Percentiles rank a stretch among this genome's conserved stretches.
phyloP scores from a whole-genome alignment of 2,113 vertebrate genomes.

The Hyaena hyaena region DNA sequence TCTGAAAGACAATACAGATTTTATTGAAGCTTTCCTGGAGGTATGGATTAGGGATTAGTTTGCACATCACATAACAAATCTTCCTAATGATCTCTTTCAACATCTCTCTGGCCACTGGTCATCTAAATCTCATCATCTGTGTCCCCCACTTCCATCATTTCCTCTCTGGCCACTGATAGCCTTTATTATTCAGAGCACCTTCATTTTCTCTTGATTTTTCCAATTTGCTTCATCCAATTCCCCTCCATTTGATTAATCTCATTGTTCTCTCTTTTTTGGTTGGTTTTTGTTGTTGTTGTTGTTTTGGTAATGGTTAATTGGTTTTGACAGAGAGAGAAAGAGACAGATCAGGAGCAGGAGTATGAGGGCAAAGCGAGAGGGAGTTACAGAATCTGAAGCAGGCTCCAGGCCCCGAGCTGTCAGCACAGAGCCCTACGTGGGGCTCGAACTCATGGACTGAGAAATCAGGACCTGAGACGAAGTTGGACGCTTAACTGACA shows the following conservation, averaged over 20 bases:
- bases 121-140: neutral
- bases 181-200: neutral
- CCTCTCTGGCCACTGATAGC: neutral
- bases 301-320: too few species aligned
- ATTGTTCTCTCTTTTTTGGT: neutral
- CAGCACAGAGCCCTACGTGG: too few species aligned
- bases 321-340: too few species aligned
- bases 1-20: neutral
- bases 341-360: too few species aligned
- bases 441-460: too few species aligned
- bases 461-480: too few species aligned
- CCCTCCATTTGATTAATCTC: neutral
- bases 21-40: neutral
- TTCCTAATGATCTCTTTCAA: neutral
- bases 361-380: too few species aligned
- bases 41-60: neutral
- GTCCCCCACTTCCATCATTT: fast-evolving
- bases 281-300: too few species aligned
- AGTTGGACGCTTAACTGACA: too few species aligned
- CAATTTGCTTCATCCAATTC: neutral
- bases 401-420: too few species aligned
- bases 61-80: neutral
- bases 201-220: neutral
- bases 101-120: neutral
- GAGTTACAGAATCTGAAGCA: too few species aligned